These are phyloP conservation scores for Turritopsis rubra DNA, from an alignment of 30 jellyfish, hydroid and myxozoan species.

Conservation along the genomic window DNA sequence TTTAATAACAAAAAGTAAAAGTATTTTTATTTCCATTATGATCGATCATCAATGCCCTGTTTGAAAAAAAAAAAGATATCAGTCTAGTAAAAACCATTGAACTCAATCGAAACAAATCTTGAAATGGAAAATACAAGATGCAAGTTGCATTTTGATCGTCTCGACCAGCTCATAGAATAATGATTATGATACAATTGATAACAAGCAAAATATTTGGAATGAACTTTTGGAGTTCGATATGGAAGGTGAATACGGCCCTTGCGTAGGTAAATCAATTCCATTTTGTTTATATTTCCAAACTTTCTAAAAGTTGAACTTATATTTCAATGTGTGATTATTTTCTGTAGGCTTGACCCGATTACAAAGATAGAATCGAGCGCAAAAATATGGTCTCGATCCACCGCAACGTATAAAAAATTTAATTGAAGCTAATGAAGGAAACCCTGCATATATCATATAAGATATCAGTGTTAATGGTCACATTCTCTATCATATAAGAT, in stretches of 20 bases:
- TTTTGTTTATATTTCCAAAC: neutral
- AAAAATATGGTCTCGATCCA: slow-evolving; percentile 58
- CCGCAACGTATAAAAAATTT: slow-evolving; percentile 36
- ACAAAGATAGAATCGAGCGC: slow-evolving; percentile 72
- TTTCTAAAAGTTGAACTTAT: no score
- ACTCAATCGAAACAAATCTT: slow-evolving; percentile 71
- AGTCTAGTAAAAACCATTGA: slow-evolving; percentile 68
- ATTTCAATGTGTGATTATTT: no score
- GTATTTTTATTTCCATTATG: no score
- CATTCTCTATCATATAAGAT: no score
- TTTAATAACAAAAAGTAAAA: no score
- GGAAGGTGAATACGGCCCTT: neutral
- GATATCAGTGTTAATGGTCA: no score
- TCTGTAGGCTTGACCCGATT: slow-evolving; percentile 64
- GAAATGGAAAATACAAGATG: slow-evolving; percentile 65
- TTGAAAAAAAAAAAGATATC: no score
- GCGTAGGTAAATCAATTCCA: neutral
- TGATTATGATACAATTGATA: no score
- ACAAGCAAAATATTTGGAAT: neutral
- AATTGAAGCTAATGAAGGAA: slow-evolving; percentile 26
- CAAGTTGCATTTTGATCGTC: slow-evolving; percentile 63
- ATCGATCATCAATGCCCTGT: no score
- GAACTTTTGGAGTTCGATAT: neutral
- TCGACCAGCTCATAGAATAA: slow-evolving; percentile 98
- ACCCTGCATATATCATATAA: no score